Evolutionary conservation across 2,113 vertebrate genomes (phyloP), one percentile per base, ranked within the genome.

Genomic region (Turnix velox): DNA sequence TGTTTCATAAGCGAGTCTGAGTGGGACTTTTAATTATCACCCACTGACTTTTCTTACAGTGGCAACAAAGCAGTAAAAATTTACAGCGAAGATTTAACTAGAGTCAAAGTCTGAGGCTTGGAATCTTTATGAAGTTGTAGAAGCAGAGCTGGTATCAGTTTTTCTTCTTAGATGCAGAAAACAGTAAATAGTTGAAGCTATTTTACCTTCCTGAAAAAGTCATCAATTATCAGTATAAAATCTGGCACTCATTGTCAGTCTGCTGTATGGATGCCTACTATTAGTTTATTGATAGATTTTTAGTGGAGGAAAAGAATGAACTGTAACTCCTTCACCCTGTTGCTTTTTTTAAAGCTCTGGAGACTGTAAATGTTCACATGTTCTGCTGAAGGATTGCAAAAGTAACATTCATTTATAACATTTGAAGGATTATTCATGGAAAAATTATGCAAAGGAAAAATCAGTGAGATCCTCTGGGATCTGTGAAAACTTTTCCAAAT

Each of bases 361-460:
- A 97, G 96, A 96, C 93, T 82, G 94, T 96, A 94, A 93, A 84
- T 82, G 92, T 93, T 97, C 96, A 92, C 94, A 87, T 97, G 95
- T 96, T 97, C 96, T 96, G 94, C 96, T 97, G 96, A 97, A 93
- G 96, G 85, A 97, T 96, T 97, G 96, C 96, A 96, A 95, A 97
- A 98, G 96, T 97, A 96, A 95, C 87, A 90, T 96, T 97, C 96
- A 95, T 96, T 97, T 97, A 96, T 95, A 97, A 97, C 91, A 72
- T 93, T 96, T 96, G 97, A 97, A 95, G 96, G 95, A 97, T 98
- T 98, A 97, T 98, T 98, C 97, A 98, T 97, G 97, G 97, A 98
- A 97, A 98, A 98, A 97, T 97, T 98, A 97, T 97, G 97, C 96
- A 95, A 97, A 98, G 97, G 98, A 95, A 97, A 98, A 98, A 97